Conservation (phyloP, 2,888 invertebrate genomes). For the Cephus sareptanus region DNA sequence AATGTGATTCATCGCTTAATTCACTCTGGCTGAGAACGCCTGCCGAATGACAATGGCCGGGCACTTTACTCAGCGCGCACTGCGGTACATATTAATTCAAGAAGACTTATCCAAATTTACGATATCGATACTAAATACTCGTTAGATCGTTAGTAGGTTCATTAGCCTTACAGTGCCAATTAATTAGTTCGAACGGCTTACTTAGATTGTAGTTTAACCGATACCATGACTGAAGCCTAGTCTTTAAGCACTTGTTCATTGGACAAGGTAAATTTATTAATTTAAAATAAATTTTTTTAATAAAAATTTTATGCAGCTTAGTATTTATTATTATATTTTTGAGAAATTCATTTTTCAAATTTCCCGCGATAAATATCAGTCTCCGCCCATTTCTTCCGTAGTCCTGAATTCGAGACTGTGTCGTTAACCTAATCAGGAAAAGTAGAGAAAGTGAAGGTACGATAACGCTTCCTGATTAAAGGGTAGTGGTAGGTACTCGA, state of each 20-base stretch:
- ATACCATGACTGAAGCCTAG: background rate
- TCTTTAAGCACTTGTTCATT: background rate
- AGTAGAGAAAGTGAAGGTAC: background rate
- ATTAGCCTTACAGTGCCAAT: no score
- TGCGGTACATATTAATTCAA: background rate
- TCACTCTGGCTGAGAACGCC: background rate
- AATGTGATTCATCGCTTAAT: slow-evolving; percentile 15
- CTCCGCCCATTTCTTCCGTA: no score
- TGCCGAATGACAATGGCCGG: background rate
- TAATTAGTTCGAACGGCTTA: background rate
- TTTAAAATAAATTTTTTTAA: no score
- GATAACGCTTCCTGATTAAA: background rate
- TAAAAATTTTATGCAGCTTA: no score
- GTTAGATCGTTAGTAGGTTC: background rate
- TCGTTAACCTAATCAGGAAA: background rate
- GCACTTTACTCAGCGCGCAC: background rate
- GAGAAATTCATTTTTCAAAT: background rate
- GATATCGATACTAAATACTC: background rate
- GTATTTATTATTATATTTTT: no score
- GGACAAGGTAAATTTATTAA: background rate
- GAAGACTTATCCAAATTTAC: background rate
- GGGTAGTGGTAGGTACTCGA: background rate
- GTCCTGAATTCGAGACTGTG: background rate
- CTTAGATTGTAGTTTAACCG: background rate
- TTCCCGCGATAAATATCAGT: no score